Conservation (phyloP, 2,113 vertebrate genomes). For the Bungarus multicinctus region DNA sequence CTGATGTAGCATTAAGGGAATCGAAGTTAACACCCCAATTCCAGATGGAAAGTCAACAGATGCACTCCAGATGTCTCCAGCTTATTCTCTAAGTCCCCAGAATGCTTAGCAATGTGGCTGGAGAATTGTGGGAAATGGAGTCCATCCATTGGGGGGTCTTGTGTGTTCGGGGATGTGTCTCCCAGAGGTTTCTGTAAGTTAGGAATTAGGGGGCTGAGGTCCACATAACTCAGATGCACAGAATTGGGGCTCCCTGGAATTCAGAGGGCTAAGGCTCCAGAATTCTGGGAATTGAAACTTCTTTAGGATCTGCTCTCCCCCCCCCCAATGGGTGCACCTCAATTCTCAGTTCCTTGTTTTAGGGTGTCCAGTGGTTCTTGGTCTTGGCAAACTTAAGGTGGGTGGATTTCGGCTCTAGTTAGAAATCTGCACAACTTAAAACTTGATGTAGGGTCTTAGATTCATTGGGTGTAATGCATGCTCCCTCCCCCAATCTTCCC, state of each 20-base stretch:
- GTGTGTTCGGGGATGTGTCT: not conserved
- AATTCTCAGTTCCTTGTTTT: not conserved
- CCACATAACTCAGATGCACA: not conserved
- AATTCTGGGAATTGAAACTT: not conserved
- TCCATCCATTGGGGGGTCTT: not conserved
- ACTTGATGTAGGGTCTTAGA: not conserved
- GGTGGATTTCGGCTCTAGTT: not conserved
- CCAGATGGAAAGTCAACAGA: not conserved
- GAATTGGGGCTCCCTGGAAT: not conserved
- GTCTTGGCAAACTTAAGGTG: not conserved
- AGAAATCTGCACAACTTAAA: not conserved
- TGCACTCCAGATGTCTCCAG: not conserved
- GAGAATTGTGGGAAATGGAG: not conserved
- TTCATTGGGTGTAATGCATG: too few species aligned
- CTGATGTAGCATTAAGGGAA: not conserved
- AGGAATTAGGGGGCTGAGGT: not conserved
- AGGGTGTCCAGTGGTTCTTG: too few species aligned
- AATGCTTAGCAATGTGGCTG: not conserved
- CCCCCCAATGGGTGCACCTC: not conserved
- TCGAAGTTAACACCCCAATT: not conserved
- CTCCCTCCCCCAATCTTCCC: too few species aligned
- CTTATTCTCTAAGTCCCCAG: not conserved
- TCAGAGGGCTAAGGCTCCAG: too few species aligned
- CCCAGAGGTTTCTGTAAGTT: not conserved
- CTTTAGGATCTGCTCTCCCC: not conserved